Evolutionary conservation across 1,140 invertebrate genomes (phyloP).

Genomic region (Aphaenogaster rudis): DNA sequence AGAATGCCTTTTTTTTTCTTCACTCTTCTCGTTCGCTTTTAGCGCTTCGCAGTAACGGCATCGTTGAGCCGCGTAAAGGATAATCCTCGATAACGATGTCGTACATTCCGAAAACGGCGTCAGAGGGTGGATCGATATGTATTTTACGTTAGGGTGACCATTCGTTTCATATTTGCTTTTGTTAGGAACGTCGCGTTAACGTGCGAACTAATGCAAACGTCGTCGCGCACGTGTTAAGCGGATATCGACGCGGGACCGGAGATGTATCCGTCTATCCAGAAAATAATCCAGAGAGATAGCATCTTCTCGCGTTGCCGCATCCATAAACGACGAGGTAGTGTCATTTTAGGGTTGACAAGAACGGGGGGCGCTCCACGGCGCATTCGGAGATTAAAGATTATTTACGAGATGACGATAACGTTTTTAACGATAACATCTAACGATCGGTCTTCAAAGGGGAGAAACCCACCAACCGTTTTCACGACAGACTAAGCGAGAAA

Average conservation of each 20-base stretch:
- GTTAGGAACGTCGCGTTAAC: conserved; percentile 45
- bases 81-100: conserved; percentile 63
- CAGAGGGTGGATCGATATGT: conserved; percentile 50
- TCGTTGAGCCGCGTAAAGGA: conserved; percentile 60
- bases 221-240: conserved; percentile 74
- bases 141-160: conserved; percentile 52
- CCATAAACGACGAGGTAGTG: conserved; percentile 68
- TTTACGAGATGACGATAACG: conserved; percentile 86
- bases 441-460: conserved; percentile 85
- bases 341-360: conserved; percentile 71
- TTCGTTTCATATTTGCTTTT: conserved; percentile 76
- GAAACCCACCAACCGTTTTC: conserved; percentile 80
- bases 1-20: conserved; percentile 10
- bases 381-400: conserved; percentile 84
- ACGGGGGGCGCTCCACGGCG: conserved; percentile 42
- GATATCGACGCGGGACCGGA: conserved; percentile 36
- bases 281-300: conserved; percentile 86
- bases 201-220: conserved; percentile 67
- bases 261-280: conserved; percentile 84
- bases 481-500: conserved; percentile 84
- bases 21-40: conserved; percentile 50
- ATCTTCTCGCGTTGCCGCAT: conserved; percentile 76
- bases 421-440: conserved; percentile 82
- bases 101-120: conserved; percentile 52
- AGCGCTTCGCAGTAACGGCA: conserved; percentile 45